phyloP scores from a whole-genome alignment of 2,888 invertebrate species.

The Drosophila peninsularis region DNA sequence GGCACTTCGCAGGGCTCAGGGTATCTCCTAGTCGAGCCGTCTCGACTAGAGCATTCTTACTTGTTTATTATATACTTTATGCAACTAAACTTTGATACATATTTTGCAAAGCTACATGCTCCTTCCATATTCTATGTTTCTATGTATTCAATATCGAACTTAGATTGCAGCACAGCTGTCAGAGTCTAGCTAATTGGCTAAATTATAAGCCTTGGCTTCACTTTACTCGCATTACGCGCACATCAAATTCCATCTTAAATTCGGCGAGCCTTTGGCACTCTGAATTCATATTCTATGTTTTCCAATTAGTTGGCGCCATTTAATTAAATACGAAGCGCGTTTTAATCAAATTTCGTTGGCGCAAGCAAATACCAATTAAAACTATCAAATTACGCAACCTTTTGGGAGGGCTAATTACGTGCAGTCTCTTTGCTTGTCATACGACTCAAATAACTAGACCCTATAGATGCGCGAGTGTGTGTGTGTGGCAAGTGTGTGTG shows the following conservation, averaged over 20 bases:
- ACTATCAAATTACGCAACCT: slow-evolving; percentile 71
- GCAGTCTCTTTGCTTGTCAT: slow-evolving; percentile 43
- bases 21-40: too few relatives aligned
- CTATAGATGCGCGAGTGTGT: neutral
- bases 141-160: neutral
- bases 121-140: neutral
- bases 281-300: slow-evolving; percentile 8
- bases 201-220: neutral
- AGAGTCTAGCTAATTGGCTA: neutral
- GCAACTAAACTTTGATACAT: too few relatives aligned
- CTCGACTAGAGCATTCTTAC: too few relatives aligned
- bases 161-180: neutral
- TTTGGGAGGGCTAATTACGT: slow-evolving; percentile 57
- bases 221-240: neutral
- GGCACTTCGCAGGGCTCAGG: too few relatives aligned
- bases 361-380: slow-evolving; percentile 68
- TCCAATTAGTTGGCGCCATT: slow-evolving; percentile 34
- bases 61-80: too few relatives aligned
- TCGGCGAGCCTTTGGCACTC: neutral
- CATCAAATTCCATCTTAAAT: neutral
- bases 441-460: slow-evolving; percentile 40
- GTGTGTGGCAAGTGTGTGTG: slow-evolving; percentile 9
- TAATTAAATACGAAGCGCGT: slow-evolving; percentile 53
- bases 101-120: too few relatives aligned
- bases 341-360: slow-evolving; percentile 67